phyloP scores from a whole-genome alignment of 2,888 invertebrate genomes.

The Tenodera sinensis region DNA sequence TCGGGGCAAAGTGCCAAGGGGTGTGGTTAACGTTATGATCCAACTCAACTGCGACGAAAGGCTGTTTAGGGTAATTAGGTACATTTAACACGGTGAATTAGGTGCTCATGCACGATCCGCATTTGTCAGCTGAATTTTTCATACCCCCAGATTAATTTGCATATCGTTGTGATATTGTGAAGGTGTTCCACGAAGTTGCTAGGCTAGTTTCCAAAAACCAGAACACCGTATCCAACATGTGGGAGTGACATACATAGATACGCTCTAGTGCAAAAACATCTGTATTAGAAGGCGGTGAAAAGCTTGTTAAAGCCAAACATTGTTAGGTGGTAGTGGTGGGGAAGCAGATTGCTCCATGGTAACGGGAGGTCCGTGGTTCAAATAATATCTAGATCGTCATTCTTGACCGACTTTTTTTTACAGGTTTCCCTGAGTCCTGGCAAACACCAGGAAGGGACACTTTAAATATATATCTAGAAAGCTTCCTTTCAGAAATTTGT shows the following conservation, averaged over 20 bases:
- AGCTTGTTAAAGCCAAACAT: not conserved
- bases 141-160: not conserved
- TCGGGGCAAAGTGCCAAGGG: not conserved
- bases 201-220: not conserved
- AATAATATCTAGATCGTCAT: no score
- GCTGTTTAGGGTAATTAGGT: not conserved
- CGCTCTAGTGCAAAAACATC: not conserved
- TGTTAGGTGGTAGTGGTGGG: no score
- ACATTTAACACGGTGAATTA: not conserved
- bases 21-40: not conserved
- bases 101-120: not conserved
- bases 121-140: not conserved
- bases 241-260: not conserved
- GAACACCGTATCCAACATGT: not conserved
- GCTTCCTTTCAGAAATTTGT: no score
- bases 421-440: no score
- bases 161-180: not conserved
- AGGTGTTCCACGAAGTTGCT: not conserved
- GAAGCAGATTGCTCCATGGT: no score
- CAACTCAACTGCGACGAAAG: not conserved
- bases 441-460: no score
- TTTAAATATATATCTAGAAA: no score
- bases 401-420: no score
- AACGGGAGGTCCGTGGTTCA: no score
- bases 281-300: not conserved